Percentiles rank a stretch among this genome's conserved stretches.
Conservation (phyloP, 2,888 invertebrate species). For the Augochlorella aurata region DNA sequence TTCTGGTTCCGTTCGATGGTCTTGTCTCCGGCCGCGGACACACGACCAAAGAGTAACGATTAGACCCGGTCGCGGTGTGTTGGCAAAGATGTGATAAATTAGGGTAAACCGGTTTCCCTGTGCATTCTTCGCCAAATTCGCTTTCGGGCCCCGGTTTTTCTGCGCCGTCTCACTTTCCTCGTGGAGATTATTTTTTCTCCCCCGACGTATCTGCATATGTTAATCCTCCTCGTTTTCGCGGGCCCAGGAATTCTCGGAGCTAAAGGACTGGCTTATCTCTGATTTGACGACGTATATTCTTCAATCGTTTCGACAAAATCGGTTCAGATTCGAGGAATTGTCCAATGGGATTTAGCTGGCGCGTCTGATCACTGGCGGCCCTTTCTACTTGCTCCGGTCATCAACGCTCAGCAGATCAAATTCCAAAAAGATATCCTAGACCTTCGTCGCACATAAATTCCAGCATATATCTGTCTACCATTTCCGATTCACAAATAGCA, state of each 20-base stretch:
- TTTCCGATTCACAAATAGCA: not conserved
- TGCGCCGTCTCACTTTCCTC: not conserved
- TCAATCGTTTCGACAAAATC: no score
- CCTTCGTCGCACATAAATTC: no score
- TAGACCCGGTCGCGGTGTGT: slow-evolving; percentile 22
- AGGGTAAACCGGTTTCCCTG: slow-evolving; percentile 52
- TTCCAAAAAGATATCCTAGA: not conserved
- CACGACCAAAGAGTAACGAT: slow-evolving; percentile 31
- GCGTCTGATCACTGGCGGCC: not conserved
- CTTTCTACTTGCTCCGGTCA: not conserved
- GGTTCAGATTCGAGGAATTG: no score
- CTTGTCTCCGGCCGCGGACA: not conserved
- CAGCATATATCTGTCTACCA: no score
- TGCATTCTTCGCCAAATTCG: slow-evolving; percentile 26
- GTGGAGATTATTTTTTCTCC: not conserved
- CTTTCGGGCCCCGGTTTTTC: not conserved
- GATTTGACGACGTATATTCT: not conserved
- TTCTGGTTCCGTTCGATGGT: slow-evolving; percentile 12
- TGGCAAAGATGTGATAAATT: slow-evolving; percentile 36
- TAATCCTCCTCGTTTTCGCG: slow-evolving; percentile 6
- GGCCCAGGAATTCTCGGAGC: not conserved
- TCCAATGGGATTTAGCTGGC: not conserved
- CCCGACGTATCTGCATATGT: slow-evolving; percentile 25
- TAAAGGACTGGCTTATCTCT: no score
- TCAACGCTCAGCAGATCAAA: not conserved